Evolutionary conservation across 2,888 invertebrate species (phyloP).

Genomic region (Unio delphinus): DNA sequence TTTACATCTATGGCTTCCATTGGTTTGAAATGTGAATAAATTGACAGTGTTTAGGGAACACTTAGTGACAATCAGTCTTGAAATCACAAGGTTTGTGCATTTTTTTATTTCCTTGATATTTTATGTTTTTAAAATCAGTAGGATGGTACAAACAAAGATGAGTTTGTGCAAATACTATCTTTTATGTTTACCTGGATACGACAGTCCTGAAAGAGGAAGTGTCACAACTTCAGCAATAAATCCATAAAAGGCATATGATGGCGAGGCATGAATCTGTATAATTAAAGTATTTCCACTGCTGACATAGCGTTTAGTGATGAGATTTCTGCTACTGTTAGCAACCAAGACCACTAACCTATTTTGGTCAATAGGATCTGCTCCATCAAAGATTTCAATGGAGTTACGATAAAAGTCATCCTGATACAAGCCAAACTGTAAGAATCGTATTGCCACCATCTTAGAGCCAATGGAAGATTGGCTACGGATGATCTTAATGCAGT

Average conservation of each 20-base stretch:
- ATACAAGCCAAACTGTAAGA: constrained; percentile 68
- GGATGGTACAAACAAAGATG: no score
- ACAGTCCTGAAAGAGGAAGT: constrained; percentile 77
- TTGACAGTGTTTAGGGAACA: no score
- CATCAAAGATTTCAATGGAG: constrained; percentile 89
- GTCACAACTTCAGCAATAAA: constrained; percentile 98
- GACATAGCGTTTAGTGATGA: constrained; percentile 45
- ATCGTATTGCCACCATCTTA: constrained; percentile 87
- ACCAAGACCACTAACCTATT: constrained; percentile 46
- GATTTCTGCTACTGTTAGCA: constrained; percentile 49
- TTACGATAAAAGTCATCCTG: constrained; percentile 76
- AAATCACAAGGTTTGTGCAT: no score
- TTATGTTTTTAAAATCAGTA: no score
- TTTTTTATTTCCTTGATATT: no score
- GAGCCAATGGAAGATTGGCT: constrained; percentile 79
- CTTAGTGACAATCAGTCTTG: no score
- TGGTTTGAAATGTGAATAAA: no score
- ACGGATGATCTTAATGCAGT: constrained; percentile 97
- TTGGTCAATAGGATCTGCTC: constrained; percentile 84
- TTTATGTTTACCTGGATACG: constrained; percentile 58
- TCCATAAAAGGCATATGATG: constrained; percentile 91
- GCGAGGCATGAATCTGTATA: constrained; percentile 92
- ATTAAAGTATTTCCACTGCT: constrained; percentile 76
- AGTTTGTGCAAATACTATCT: no score
- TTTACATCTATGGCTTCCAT: no score